phyloP scores from a whole-genome alignment of 2,888 invertebrate genomes.

The Chironomus riparius region DNA sequence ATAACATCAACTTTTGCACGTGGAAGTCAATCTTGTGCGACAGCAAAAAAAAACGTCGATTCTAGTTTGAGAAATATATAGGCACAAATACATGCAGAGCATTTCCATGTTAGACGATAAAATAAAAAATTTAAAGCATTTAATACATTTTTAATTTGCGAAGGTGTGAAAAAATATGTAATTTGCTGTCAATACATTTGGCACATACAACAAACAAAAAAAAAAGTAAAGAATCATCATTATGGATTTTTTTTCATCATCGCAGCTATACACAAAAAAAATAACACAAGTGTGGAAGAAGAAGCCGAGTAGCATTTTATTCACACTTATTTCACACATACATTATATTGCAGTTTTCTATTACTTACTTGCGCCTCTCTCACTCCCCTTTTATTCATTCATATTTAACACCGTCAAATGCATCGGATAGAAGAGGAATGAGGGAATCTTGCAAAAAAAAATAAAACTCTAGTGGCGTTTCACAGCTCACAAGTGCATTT shows the following conservation, averaged over 20 bases:
- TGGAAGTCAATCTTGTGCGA: no score
- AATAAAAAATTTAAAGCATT: background rate
- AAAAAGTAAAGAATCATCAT: background rate
- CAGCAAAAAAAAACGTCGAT: no score
- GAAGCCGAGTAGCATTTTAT: background rate
- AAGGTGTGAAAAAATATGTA: background rate
- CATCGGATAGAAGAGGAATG: no score
- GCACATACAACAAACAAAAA: background rate
- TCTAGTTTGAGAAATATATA: no score
- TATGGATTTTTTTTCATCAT: background rate
- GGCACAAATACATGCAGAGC: no score
- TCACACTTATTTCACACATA: conserved; percentile 7
- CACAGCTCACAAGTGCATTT: background rate
- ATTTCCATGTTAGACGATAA: background rate
- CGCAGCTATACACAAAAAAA: background rate
- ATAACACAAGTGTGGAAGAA: background rate
- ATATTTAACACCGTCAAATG: no score
- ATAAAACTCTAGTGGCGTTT: background rate
- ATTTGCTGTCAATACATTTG: background rate
- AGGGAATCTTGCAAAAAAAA: no score
- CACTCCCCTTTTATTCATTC: no score
- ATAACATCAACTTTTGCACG: no score
- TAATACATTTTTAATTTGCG: background rate
- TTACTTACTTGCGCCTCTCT: no score
- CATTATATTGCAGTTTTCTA: background rate